Percentiles rank a stretch among this genome's conserved stretches.
phyloP scores from a whole-genome alignment of 2,797 vertebrate genomes.

The Sebastes taczanowskii region DNA sequence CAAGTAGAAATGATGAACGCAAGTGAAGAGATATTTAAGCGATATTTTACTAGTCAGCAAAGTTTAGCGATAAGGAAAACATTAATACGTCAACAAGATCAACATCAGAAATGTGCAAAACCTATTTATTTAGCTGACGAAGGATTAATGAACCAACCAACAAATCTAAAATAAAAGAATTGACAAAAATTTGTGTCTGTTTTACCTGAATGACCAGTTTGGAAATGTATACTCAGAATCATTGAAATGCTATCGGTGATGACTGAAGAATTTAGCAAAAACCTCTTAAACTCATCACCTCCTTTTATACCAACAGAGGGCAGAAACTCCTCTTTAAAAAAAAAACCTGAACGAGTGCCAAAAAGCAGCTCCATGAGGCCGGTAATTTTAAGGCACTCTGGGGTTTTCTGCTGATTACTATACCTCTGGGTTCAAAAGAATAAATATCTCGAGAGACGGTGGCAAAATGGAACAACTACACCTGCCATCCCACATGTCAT shows the following conservation, averaged over 20 bases:
- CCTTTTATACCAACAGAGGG: conserved; percentile 69
- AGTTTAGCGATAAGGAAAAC: not conserved
- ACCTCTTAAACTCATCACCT: not conserved
- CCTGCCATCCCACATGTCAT: conserved; percentile 41
- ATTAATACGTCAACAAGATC: not conserved
- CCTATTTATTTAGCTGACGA: not conserved
- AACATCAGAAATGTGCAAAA: not conserved
- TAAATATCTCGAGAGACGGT: conserved; percentile 37
- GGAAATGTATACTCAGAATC: not conserved
- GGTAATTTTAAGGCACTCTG: conserved; percentile 65
- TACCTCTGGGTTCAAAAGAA: conserved; percentile 52
- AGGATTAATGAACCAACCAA: not conserved
- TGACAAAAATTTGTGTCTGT: no score
- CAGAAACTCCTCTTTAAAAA: conserved; percentile 43
- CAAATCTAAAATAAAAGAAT: not conserved
- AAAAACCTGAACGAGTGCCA: conserved; percentile 44
- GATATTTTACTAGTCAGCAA: not conserved
- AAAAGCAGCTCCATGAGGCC: conserved; percentile 51
- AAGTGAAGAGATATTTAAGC: not conserved
- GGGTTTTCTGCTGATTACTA: conserved; percentile 68
- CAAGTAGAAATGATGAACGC: not conserved
- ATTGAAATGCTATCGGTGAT: not conserved
- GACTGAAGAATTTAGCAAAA: not conserved
- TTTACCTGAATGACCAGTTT: not conserved
- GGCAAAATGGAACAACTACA: conserved; percentile 28